Evolutionary conservation across 2,113 vertebrate genomes (phyloP).

Genomic region (Psittacula cyanocephala): DNA sequence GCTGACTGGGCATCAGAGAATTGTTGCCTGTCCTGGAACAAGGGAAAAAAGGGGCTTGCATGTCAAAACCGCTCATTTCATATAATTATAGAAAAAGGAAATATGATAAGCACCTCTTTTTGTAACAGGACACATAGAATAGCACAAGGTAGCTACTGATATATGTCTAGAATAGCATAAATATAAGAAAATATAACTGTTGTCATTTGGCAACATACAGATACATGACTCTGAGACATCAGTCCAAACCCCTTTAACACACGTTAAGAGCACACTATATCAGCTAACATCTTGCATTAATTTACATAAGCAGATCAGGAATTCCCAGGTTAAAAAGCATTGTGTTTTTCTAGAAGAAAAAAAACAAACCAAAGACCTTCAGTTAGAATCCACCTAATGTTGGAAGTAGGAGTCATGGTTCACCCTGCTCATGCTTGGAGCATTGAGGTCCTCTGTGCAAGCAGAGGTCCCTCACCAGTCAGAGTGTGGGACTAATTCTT

Average conservation of each 20-base stretch:
- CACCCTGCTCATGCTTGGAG: accelerated
- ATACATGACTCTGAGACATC: not conserved
- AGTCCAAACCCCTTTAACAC: not conserved
- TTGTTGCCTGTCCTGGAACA: not conserved
- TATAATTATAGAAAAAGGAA: not conserved
- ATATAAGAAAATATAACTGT: not conserved
- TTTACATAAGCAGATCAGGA: not conserved
- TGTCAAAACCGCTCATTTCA: not conserved
- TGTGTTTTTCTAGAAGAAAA: not conserved
- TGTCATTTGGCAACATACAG: not conserved
- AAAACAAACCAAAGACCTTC: not conserved
- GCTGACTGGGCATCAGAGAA: not conserved
- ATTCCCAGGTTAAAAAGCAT: not conserved
- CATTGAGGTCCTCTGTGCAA: accelerated
- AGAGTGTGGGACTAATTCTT: not conserved
- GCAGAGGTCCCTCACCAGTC: not conserved
- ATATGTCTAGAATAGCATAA: not conserved
- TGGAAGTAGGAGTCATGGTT: not conserved
- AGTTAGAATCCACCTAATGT: not conserved
- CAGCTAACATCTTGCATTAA: not conserved
- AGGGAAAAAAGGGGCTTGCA: not conserved
- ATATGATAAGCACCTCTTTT: not conserved
- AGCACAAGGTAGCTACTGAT: not conserved
- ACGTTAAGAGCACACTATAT: not conserved
- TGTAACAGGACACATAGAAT: not conserved